phyloP scores from a whole-genome alignment of 2,888 invertebrate species.

The Philereme vetulata region DNA sequence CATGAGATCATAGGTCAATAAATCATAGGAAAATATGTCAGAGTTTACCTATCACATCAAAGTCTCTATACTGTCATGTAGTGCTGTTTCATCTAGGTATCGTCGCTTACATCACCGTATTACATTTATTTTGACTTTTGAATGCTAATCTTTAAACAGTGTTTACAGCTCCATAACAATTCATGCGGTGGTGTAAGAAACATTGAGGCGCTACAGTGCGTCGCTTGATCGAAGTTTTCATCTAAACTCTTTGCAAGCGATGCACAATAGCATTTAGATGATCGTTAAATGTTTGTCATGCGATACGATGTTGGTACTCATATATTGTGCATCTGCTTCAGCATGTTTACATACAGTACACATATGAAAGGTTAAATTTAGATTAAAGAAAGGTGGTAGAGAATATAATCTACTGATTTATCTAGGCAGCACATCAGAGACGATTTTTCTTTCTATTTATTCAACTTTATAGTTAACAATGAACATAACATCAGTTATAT shows the following conservation, averaged over 20 bases:
- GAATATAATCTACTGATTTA: conserved; percentile 1
- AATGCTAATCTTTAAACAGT: too few relatives aligned
- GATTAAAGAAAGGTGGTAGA: not conserved
- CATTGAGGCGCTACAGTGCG: too few relatives aligned
- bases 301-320: not conserved
- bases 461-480: conserved; percentile 59
- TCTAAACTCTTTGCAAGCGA: not conserved
- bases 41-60: too few relatives aligned
- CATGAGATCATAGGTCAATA: conserved; percentile 1
- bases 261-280: not conserved
- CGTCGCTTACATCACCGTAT: too few relatives aligned
- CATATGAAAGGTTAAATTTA: too few relatives aligned
- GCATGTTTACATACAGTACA: too few relatives aligned
- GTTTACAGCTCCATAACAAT: too few relatives aligned
- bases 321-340: not conserved
- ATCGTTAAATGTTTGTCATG: not conserved
- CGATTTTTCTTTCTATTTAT: conserved; percentile 48
- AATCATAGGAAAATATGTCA: too few relatives aligned
- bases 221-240: not conserved
- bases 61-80: too few relatives aligned
- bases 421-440: conserved; percentile 65
- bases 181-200: too few relatives aligned
- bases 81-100: too few relatives aligned
- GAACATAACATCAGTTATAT: conserved; percentile 72
- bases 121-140: too few relatives aligned